phyloP scores from a whole-genome alignment of 2,113 vertebrate species.

The Euleptes europaea region DNA sequence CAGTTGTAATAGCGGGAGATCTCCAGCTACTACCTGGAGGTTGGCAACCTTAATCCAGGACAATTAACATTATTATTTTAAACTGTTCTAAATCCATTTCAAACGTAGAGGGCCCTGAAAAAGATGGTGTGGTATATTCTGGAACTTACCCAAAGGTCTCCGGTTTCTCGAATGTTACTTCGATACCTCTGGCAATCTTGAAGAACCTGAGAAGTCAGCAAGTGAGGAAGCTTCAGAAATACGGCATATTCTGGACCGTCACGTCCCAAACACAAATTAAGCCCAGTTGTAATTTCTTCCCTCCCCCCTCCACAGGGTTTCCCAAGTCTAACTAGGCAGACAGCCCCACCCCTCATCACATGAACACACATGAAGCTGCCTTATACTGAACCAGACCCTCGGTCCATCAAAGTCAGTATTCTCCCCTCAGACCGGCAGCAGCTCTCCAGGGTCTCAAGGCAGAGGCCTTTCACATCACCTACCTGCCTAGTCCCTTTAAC shows the following conservation, averaged over 20 bases:
- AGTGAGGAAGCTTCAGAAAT: not conserved
- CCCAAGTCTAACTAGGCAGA: not conserved
- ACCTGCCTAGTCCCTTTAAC: too few species aligned
- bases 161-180: constrained; percentile 87
- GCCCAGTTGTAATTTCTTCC: not conserved
- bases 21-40: too few species aligned
- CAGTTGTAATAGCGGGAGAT: too few species aligned
- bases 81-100: accelerated
- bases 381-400: too few species aligned
- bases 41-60: too few species aligned
- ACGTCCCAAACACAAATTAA: not conserved
- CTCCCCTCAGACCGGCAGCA: too few species aligned
- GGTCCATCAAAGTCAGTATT: too few species aligned
- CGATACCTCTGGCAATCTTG: constrained; percentile 95
- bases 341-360: too few species aligned
- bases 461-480: too few species aligned
- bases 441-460: too few species aligned
- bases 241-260: not conserved
- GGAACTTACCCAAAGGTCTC: constrained; percentile 89
- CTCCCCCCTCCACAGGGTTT: not conserved
- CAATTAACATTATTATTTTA: too few species aligned
- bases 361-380: too few species aligned
- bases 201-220: constrained; percentile 78
- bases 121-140: not conserved
- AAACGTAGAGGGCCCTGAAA: accelerated